Conservation (phyloP, 2,888 invertebrate genomes). For the Drosophila bunnanda region DNA sequence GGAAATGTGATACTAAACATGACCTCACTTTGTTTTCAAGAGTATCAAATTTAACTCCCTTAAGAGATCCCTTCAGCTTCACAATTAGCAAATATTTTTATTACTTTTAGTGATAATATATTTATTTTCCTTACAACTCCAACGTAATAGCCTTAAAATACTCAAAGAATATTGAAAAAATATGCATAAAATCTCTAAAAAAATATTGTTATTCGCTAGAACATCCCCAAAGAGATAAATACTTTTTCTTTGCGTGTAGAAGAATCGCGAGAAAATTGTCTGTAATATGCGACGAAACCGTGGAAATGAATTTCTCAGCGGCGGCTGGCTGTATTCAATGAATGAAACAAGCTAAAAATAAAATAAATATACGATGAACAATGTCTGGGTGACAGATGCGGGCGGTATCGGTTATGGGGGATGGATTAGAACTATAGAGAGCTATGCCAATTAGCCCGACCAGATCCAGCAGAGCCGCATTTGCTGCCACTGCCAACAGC, state of each 20-base stretch:
- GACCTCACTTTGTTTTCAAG: too few relatives aligned
- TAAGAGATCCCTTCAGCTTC: not conserved
- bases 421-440: slow-evolving; percentile 36
- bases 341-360: slow-evolving; percentile 50
- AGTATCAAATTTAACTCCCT: not conserved
- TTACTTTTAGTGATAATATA: not conserved
- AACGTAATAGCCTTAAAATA: not conserved
- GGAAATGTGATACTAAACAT: too few relatives aligned
- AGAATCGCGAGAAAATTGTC: slow-evolving; percentile 26
- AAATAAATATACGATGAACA: slow-evolving; percentile 41
- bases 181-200: not conserved
- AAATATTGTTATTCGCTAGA: not conserved
- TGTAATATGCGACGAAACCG: slow-evolving; percentile 30
- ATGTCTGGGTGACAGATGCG: slow-evolving; percentile 48
- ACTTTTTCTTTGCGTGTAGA: slow-evolving; percentile 6
- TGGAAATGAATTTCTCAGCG: slow-evolving; percentile 35
- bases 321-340: slow-evolving; percentile 38
- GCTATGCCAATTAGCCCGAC: slow-evolving; percentile 38
- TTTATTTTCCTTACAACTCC: too few relatives aligned
- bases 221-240: not conserved
- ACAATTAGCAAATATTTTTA: not conserved
- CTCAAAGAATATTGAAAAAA: not conserved
- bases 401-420: slow-evolving; percentile 27
- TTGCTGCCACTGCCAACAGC: slow-evolving; percentile 31
- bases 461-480: slow-evolving; percentile 36